Percentiles rank a stretch among this genome's conserved stretches.
phyloP scores from a whole-genome alignment of 2,797 vertebrate genomes.

The Aplochiton taeniatus region DNA sequence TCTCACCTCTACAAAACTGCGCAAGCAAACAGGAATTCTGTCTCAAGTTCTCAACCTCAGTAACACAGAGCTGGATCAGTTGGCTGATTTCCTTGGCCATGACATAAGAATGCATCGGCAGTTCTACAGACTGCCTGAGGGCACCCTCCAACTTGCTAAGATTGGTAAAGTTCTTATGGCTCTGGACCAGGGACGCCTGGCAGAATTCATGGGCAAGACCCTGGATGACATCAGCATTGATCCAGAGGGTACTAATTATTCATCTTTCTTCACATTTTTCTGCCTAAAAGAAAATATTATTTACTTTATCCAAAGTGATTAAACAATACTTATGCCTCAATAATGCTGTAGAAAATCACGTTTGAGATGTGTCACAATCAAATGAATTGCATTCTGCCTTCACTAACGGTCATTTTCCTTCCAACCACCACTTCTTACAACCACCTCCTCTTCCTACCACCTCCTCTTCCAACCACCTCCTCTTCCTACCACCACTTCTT shows the following conservation, averaged over 20 bases:
- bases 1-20: conserved; percentile 26
- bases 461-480: not conserved
- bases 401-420: not conserved
- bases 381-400: conserved; percentile 2
- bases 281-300: not conserved
- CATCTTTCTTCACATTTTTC: not conserved
- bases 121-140: conserved; percentile 11
- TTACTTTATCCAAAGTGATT: conserved; percentile 1
- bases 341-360: not conserved
- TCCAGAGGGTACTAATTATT: conserved; percentile 14
- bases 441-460: not conserved
- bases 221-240: conserved; percentile 20
- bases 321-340: not conserved
- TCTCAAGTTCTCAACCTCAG: conserved; percentile 5
- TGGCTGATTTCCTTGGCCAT: conserved; percentile 12
- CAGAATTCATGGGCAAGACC: conserved; percentile 20
- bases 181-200: conserved; percentile 10
- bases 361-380: not conserved
- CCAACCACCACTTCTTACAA: not conserved
- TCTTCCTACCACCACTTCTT: no score
- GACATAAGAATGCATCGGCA: conserved; percentile 9
- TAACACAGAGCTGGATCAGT: conserved; percentile 13
- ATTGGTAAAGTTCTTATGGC: conserved; percentile 11
- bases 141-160: conserved; percentile 23
- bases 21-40: conserved; percentile 30